Conservation (phyloP, 2,888 invertebrate genomes). For the Watsonalla binaria region DNA sequence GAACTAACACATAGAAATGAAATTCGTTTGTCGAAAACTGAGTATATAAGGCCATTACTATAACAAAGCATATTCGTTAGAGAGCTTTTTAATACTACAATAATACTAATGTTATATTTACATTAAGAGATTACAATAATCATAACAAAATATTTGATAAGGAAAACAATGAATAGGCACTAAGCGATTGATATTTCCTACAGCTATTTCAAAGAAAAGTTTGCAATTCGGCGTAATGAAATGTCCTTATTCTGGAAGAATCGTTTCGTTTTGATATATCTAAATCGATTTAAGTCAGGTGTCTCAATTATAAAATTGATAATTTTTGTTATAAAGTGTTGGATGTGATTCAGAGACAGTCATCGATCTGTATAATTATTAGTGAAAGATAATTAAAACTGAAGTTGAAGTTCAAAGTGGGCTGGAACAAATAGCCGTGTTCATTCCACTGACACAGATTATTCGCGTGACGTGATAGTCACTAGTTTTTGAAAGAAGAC, state of each 20-base stretch:
- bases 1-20: no score
- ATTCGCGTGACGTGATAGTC: no score
- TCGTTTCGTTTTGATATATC: background rate
- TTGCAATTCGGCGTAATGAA: constrained; percentile 22
- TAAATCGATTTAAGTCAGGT: no score
- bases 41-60: constrained; percentile 5
- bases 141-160: background rate
- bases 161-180: background rate
- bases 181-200: background rate
- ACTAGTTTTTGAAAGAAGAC: no score
- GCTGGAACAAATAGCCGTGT: no score
- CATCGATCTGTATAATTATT: no score
- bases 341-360: no score
- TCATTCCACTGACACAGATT: no score
- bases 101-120: background rate
- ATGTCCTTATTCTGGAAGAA: constrained; percentile 9
- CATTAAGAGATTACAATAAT: background rate
- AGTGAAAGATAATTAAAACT: no score
- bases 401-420: no score
- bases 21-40: background rate
- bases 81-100: constrained; percentile 17
- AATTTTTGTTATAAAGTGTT: no score
- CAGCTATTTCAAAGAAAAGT: background rate
- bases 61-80: constrained; percentile 23
- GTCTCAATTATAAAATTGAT: no score